Evolutionary conservation across 2,113 vertebrate species (phyloP).

Genomic region (Notiomystis cincta): DNA sequence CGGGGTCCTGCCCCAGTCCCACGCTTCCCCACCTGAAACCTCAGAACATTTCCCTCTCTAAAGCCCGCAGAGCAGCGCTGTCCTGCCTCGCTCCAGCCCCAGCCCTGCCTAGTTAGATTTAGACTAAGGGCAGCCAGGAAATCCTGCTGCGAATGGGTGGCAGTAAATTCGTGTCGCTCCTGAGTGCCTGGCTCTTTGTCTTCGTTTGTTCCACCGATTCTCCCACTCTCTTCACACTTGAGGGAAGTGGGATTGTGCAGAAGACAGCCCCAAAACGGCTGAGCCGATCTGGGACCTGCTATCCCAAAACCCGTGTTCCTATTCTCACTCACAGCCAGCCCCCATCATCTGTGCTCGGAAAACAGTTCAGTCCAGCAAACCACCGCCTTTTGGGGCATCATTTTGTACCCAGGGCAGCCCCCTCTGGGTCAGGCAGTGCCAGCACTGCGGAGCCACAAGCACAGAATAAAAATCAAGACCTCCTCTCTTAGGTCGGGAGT

Average conservation of each 20-base stretch:
- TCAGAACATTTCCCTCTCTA: neutral
- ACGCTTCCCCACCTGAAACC: neutral
- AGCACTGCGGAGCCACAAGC: neutral
- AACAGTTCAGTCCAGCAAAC: neutral
- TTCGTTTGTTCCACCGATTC: neutral
- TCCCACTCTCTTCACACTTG: neutral
- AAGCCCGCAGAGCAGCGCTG: neutral
- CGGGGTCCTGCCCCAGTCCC: neutral
- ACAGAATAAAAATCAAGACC: neutral
- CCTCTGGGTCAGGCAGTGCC: neutral
- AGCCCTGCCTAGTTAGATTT: neutral
- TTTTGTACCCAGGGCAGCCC: neutral
- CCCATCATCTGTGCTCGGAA: neutral
- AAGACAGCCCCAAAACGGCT: neutral
- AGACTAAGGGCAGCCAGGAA: neutral
- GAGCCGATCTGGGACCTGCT: neutral
- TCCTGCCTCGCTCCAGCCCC: neutral
- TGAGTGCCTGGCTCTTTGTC: neutral
- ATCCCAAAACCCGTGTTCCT: neutral
- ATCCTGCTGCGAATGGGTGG: neutral
- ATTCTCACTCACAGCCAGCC: neutral
- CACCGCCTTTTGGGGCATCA: neutral
- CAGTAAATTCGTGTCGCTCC: neutral
- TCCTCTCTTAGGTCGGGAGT: accelerated
- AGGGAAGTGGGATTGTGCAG: neutral